Evolutionary conservation across 2,797 vertebrate genomes (phyloP).

Genomic region (Emys orbicularis): DNA sequence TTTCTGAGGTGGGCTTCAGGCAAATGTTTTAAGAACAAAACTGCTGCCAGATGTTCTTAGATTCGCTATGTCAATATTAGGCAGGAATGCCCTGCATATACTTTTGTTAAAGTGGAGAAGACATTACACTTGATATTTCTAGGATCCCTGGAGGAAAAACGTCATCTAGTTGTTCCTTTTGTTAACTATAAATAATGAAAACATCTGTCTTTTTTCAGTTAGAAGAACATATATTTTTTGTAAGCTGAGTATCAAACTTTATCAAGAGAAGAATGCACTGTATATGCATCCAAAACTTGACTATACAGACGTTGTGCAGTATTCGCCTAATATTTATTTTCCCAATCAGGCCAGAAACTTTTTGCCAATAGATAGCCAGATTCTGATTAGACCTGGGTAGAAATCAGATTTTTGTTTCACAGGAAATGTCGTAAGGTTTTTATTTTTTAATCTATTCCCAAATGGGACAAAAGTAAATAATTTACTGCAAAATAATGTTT

Average conservation of each 20-base stretch:
- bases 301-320: neutral
- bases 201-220: neutral
- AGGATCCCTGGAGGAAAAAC: neutral
- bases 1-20: neutral
- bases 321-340: neutral
- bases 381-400: neutral
- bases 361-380: neutral
- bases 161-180: neutral
- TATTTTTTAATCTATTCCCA: neutral
- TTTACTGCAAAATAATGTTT: neutral
- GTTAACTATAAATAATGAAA: neutral
- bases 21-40: neutral
- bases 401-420: neutral
- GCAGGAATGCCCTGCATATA: neutral
- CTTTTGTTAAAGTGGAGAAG: conserved; percentile 2
- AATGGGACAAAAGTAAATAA: neutral
- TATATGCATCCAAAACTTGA: neutral
- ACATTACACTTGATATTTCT: neutral
- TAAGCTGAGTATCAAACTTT: neutral
- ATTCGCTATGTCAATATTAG: neutral
- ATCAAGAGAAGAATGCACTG: neutral
- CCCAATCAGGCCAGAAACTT: neutral
- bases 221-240: neutral
- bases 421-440: neutral
- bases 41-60: neutral